Base-by-base conservation (phyloP, 2,888 invertebrate genomes). In the Acronicta alni region DNA sequence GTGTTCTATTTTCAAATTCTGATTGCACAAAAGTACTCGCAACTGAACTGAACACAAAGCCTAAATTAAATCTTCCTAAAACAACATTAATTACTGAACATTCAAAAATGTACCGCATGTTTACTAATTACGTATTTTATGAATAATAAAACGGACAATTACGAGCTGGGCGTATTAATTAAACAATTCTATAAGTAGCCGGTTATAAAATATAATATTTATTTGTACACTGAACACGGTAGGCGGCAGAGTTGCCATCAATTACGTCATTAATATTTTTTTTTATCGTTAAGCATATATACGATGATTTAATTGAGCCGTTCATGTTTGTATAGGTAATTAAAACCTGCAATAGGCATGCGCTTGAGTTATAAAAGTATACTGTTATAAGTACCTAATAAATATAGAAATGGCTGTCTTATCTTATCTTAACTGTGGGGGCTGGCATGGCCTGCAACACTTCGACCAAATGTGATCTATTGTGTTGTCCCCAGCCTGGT, bases 161-260 rank as follows among this genome's bases (percentile, higher is more conserved):
- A 52, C 37, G 44, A 41, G 30, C 43, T 52, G 14, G 17, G 35
- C 15, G 18, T 38, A 53, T 54, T 74, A 74, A 75, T 76, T 72
- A 68, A 76, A 72, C 65, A 61, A 68, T 71, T 68, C 55, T 74
- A 57, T 72, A 72, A 67, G 72, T 72, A 75, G 68, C 66, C 57
- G 26, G 65, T 64, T 45, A 59, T 67, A 71, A 75, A 72, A 56
- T 47, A 37, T 43, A 57, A 52, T 71, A 64, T 65, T 75, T 74
- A 75, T 69, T 63, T 60, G 49, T 55, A 42, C 14, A 32, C 30
- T 52, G 39, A 64, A 67, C 65, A 61, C 67, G 42, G 70, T 75
- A 77, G 77, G 77, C 62, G 70, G 75, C 57, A 20, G 38, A 48
- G 41, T 44, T 35, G 49, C 43, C 52, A 45, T 62, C 55, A 63